Conservation (phyloP, 2,113 vertebrate genomes). For the Enhydra lutris region DNA sequence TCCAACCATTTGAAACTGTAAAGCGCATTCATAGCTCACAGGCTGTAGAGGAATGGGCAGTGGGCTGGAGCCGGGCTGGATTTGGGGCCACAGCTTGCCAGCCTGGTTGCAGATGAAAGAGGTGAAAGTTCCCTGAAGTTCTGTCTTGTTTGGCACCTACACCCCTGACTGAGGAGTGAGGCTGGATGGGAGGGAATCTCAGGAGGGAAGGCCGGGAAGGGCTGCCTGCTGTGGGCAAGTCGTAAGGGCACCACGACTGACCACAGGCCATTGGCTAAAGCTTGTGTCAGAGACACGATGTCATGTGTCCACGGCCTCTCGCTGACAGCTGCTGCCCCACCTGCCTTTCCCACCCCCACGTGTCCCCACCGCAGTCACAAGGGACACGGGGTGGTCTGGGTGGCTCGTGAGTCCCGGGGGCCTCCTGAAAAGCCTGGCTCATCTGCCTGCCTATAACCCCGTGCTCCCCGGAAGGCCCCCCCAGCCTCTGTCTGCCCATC, state of each 20-base stretch:
- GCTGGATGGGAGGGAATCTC: not conserved
- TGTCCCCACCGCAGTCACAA: not conserved
- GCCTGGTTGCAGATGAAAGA: not conserved
- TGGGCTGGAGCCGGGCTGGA: not conserved
- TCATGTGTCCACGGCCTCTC: not conserved
- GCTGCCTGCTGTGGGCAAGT: not conserved
- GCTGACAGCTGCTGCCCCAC: not conserved
- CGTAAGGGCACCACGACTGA: not conserved
- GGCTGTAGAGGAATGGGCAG: not conserved
- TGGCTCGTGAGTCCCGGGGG: not conserved
- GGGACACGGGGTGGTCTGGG: not conserved
- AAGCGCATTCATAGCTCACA: not conserved
- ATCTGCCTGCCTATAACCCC: not conserved
- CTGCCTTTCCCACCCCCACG: not conserved
- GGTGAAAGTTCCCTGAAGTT: not conserved
- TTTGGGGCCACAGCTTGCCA: not conserved
- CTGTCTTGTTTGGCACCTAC: not conserved
- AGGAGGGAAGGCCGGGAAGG: not conserved
- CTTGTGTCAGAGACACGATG: not conserved
- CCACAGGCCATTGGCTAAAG: not conserved
- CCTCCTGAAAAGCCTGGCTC: not conserved
- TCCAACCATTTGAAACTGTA: not conserved
- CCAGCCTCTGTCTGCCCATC: fast-evolving
- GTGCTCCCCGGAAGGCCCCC: not conserved
- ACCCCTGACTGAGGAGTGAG: not conserved